A percentile compares a stretch with the other conserved stretches of the same genome.
These are phyloP conservation scores for Hetaerina americana DNA, from an alignment of 1,140 invertebrate species.

Conservation along the genomic window DNA sequence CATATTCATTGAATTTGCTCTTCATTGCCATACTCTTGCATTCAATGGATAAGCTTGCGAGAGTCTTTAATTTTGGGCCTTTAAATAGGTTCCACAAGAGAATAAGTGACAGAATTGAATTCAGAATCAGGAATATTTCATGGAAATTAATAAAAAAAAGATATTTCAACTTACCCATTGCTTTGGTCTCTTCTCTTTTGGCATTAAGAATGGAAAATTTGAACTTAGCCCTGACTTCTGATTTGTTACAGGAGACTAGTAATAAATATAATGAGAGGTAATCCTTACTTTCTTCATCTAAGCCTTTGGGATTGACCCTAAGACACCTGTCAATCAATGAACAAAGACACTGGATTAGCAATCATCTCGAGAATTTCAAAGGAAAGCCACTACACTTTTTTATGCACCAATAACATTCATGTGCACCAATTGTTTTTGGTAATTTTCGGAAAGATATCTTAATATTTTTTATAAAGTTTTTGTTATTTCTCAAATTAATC, in stretches of 20 bases:
- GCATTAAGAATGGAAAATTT: constrained; percentile 99
- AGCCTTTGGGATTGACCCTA: constrained; percentile 96
- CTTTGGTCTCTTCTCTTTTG: constrained; percentile 99
- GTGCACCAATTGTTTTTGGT: not conserved
- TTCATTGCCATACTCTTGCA: too few relatives aligned
- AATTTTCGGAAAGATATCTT: too few relatives aligned
- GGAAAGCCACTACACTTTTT: not conserved
- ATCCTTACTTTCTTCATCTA: constrained; percentile 99
- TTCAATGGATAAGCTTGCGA: too few relatives aligned
- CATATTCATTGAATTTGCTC: too few relatives aligned
- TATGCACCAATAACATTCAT: not conserved
- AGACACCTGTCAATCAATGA: constrained; percentile 63
- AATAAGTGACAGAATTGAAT: constrained; percentile 1
- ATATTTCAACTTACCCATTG: constrained; percentile 64
- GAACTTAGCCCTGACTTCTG: constrained; percentile 98
- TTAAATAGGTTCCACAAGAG: too few relatives aligned
- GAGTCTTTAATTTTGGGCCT: too few relatives aligned
- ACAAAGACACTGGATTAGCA: constrained; percentile 1
- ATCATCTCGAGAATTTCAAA: not conserved
- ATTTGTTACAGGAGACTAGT: constrained; percentile 98
- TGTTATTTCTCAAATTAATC: too few relatives aligned
- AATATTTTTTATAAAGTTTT: too few relatives aligned
- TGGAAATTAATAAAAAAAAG: not conserved
- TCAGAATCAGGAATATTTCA: not conserved
- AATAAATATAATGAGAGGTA: constrained; percentile 97